Base-by-base conservation (phyloP, 2,888 invertebrate genomes). In the Habroteleia sp. region DNA sequence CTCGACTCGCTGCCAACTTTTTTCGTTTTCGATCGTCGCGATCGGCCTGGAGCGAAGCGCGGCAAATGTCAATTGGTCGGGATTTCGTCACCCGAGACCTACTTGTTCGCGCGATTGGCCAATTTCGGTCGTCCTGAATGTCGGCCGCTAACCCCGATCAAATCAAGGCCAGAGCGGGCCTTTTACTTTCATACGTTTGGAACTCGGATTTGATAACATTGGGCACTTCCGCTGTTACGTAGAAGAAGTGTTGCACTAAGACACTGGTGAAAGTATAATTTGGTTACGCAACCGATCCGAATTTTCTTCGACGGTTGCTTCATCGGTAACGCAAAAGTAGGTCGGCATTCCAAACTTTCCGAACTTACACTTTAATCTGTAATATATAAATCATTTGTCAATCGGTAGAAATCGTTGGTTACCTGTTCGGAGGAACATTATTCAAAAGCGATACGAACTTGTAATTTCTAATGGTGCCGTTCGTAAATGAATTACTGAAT, bases 91-190 rank as follows among this genome's bases (percentile, higher is more conserved):
- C 46, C 13, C 20, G 37, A 46, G 72, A 73, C 66, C 66, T 56
- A 68, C 75, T 77, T 79, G 80, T 81, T 5, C 77, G 68, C 78
- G 73, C 72, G 80, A 78, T 86, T 86, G 84, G 80, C 83, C 81
- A 86, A 86, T 60, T 66, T 76, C 72, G 75, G 71, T 65, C 80
- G 82, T 81, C 84, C 84, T 83, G 81, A 82, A 85, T 85, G 77
- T 83, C 85, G 86, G 85, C 41, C 84, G 82, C 82, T 85, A 85
- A 87, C 86, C 87, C 85, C 85, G 75, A 63, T 79, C 79, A 81
- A 85, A 86, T 85, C 87, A 87, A 87, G 87, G 87, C 84, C 86
- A 83, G 62, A 27, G n/a, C n/a, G n/a, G n/a, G n/a, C 74, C 83
- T 85, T 82, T 86, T 84, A 84, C 85, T 86, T 86, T 86, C 84